Conservation (phyloP, 2,888 invertebrate species). For the Nudaria mundana region DNA sequence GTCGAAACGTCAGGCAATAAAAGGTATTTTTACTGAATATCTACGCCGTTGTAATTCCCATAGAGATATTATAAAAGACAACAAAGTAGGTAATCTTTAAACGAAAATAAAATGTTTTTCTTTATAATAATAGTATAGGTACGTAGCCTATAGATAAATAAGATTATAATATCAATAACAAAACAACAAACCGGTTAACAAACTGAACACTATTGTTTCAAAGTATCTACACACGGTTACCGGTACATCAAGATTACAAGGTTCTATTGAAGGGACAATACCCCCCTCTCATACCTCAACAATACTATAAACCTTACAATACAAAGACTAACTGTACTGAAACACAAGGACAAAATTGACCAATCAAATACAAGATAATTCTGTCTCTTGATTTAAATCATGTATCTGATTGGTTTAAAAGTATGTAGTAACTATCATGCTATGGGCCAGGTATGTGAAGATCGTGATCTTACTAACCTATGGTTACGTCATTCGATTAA, state of each 20-base stretch:
- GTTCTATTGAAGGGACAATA: background rate
- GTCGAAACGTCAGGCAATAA: too few relatives aligned
- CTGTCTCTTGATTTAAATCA: too few relatives aligned
- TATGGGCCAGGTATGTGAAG: slow-evolving; percentile 1
- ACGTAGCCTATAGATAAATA: background rate
- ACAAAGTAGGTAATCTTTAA: too few relatives aligned
- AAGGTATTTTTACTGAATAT: too few relatives aligned
- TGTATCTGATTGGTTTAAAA: too few relatives aligned
- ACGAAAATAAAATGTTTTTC: too few relatives aligned
- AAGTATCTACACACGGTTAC: background rate
- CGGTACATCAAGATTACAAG: background rate
- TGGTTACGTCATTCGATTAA: slow-evolving; percentile 1
- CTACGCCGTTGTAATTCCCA: too few relatives aligned
- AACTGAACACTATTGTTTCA: background rate
- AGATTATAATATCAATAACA: background rate
- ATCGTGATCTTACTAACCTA: slow-evolving; percentile 5
- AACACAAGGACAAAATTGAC: slow-evolving; percentile 22
- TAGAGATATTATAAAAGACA: too few relatives aligned
- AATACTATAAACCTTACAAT: slow-evolving; percentile 7
- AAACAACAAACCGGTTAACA: background rate
- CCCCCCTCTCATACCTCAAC: background rate
- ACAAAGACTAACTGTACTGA: slow-evolving; percentile 19
- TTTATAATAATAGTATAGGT: too few relatives aligned
- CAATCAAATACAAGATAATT: too few relatives aligned
- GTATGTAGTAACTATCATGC: too few relatives aligned